Base-by-base conservation (phyloP, 2,113 vertebrate species). In the Cricetomys ansorgei region DNA sequence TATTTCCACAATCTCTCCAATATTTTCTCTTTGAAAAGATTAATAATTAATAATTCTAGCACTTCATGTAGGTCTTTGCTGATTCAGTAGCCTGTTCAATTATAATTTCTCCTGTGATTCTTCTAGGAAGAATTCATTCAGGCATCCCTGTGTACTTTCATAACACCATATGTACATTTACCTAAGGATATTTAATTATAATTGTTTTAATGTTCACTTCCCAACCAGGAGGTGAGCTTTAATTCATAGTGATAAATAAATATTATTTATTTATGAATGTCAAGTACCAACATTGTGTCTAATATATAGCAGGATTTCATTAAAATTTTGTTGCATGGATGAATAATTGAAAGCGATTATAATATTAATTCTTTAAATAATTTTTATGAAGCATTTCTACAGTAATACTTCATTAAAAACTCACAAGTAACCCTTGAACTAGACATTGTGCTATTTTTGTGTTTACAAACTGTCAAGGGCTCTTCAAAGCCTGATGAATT, bases 151-250 rank as follows among this genome's bases (percentile, higher is more conserved):
- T 85, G 17, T 62, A 87, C 57, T 94, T 91, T 94, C 34, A 67
- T 37, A 91, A 50, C 6, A 87, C n/a, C 90, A 92, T 83, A 55
- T 89, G 67, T 72, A 87, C 59, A 43, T 31, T 93, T 89, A 88
- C 53, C 57, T 89, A 37, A 37, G 77, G 95, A 81, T 57, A 40
- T 25, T 92, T 96, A 53, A 37, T 97, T 84, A 15, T 93, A 93
- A 89, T 93, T 90, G 88, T 91, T 94, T 83, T 90, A 94, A 92
- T 96, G 89, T 88, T 94, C 50, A 94, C 65, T 92, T 96, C 57
- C 43, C n/a, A 11, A 79, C 27, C 93, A 97, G 50, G 83, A 34
- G 62, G 25, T 64, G 25, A 95, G 69, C 67, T 84, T 96, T 85
- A 77, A 55, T 69, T 76, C 64, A 86, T 55, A 75, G 43, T 70